A percentile compares a stretch with the other conserved stretches of the same genome.
Evolutionary conservation across 2,888 invertebrate genomes (phyloP).

Genomic region (Diarsia mendica): DNA sequence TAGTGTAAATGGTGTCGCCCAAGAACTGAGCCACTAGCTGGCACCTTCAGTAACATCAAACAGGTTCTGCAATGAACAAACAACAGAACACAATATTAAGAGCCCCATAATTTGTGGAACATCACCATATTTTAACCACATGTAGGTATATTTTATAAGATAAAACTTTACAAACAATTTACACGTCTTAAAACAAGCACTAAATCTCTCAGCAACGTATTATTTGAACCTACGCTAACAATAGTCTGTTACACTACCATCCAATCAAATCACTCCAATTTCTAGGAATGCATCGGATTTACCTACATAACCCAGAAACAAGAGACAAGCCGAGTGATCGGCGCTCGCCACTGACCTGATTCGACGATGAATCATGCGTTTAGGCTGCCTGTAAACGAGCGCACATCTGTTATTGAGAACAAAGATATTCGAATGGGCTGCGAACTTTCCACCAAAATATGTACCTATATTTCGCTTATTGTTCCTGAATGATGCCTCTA

Average conservation of each 20-base stretch:
- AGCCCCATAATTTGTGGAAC: too few relatives aligned
- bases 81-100: too few relatives aligned
- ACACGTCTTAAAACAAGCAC: not conserved
- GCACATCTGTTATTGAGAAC: not conserved
- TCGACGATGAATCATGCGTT: conserved; percentile 67
- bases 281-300: conserved; percentile 56
- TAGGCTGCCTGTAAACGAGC: conserved; percentile 30
- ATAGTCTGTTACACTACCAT: not conserved
- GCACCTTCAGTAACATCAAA: too few relatives aligned
- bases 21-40: too few relatives aligned
- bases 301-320: conserved; percentile 64
- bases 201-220: conserved; percentile 2
- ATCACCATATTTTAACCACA: too few relatives aligned
- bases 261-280: conserved; percentile 42
- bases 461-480: too few relatives aligned
- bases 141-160: too few relatives aligned
- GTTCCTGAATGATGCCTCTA: too few relatives aligned
- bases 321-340: conserved; percentile 49
- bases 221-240: not conserved
- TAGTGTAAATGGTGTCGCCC: too few relatives aligned
- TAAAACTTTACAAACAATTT: too few relatives aligned
- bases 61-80: too few relatives aligned
- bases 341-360: conserved; percentile 69
- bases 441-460: too few relatives aligned
- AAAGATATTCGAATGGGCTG: not conserved